Conservation (phyloP, 2,888 invertebrate species). For the Corbicula japonica region DNA sequence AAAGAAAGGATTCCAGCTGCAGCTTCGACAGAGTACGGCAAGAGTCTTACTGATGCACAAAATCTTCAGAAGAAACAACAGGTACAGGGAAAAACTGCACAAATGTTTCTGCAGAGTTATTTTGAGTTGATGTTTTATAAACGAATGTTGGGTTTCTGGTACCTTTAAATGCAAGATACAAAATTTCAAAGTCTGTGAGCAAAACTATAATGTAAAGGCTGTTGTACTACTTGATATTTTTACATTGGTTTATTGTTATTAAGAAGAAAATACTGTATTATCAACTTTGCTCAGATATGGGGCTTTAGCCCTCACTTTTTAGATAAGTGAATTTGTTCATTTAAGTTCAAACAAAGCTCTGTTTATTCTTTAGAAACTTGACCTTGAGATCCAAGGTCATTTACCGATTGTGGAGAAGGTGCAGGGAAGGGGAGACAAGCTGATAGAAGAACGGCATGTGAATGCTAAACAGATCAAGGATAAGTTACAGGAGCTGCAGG, state of each 20-base stretch:
- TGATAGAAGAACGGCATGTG: slow-evolving; percentile 93
- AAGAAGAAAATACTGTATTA: no score
- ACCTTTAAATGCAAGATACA: no score
- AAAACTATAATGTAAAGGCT: no score
- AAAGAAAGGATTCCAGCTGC: slow-evolving; percentile 95
- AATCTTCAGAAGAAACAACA: slow-evolving; percentile 96
- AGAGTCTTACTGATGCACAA: slow-evolving; percentile 96
- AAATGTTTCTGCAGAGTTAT: no score
- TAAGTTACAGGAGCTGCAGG: slow-evolving; percentile 91
- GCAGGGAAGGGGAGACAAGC: slow-evolving; percentile 91
- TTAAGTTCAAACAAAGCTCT: background rate
- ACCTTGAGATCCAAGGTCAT: slow-evolving; percentile 95
- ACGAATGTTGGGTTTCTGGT: no score
- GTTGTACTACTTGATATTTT: no score
- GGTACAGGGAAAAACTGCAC: no score
- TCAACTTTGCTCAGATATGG: no score
- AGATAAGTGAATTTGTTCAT: background rate
- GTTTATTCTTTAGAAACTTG: slow-evolving; percentile 90
- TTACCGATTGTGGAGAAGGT: slow-evolving; percentile 94
- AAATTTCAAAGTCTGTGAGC: no score
- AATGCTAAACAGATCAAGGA: slow-evolving; percentile 92
- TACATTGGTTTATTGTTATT: no score
- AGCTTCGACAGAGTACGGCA: slow-evolving; percentile 90
- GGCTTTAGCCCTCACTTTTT: background rate
- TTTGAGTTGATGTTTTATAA: no score